Conservation (phyloP, 2,113 vertebrate species). For the Microcebus griseorufus region DNA sequence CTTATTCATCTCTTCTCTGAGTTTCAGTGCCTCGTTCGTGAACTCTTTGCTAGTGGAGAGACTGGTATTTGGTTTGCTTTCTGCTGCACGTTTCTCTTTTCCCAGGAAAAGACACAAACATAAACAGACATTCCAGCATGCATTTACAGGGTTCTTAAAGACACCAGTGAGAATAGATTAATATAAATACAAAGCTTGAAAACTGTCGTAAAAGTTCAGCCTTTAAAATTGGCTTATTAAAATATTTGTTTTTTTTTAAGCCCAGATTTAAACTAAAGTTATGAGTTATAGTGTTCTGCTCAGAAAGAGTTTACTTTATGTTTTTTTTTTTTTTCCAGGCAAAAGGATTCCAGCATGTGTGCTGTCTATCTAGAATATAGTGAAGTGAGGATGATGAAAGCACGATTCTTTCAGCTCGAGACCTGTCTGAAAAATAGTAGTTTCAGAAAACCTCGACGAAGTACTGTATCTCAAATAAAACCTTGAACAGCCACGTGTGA, state of each 20-base stretch:
- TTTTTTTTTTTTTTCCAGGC: slow-evolving; percentile 61
- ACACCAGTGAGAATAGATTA: slow-evolving; percentile 72
- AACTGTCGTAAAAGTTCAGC: slow-evolving; percentile 70
- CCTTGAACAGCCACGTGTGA: background rate
- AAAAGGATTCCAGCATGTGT: slow-evolving; percentile 62
- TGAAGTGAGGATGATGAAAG: background rate
- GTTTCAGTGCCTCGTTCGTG: background rate
- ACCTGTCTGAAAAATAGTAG: background rate
- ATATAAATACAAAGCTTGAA: slow-evolving; percentile 82
- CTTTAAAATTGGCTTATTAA: slow-evolving; percentile 82
- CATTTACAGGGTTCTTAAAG: slow-evolving; percentile 76
- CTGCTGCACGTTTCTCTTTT: slow-evolving; percentile 73
- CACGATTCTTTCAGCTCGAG: background rate
- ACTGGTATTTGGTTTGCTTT: slow-evolving; percentile 36
- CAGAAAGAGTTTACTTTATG: slow-evolving; percentile 40
- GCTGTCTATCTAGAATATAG: slow-evolving; percentile 39
- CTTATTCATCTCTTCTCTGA: background rate
- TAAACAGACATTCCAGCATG: slow-evolving; percentile 80
- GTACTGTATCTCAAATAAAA: background rate
- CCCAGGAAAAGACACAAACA: slow-evolving; percentile 78
- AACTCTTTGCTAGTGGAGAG: slow-evolving; percentile 35
- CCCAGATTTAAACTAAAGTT: slow-evolving; percentile 57
- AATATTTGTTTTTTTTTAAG: slow-evolving; percentile 67
- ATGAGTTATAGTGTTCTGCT: slow-evolving; percentile 63
- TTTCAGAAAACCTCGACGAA: background rate